phyloP scores from a whole-genome alignment of 2,888 invertebrate genomes.

The Deilephila porcellus region DNA sequence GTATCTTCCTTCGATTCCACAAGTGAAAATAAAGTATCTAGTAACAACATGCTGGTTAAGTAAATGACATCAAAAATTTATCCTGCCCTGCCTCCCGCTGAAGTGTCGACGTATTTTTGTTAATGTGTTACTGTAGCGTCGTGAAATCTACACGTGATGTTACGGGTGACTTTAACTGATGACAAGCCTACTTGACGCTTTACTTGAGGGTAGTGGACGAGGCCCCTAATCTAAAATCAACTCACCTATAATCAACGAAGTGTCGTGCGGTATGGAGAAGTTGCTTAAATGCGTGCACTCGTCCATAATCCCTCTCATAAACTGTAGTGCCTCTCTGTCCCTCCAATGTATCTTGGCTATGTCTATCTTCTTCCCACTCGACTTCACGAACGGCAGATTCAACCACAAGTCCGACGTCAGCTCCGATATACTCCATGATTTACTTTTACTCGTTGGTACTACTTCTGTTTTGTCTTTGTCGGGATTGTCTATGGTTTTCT shows the following conservation, averaged over 20 bases:
- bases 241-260: slow-evolving; percentile 91
- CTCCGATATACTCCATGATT: slow-evolving; percentile 71
- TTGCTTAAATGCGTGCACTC: slow-evolving; percentile 98
- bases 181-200: too few relatives aligned
- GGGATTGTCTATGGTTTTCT: slow-evolving; percentile 27
- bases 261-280: slow-evolving; percentile 94
- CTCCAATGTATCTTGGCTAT: slow-evolving; percentile 88
- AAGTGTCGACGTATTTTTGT: too few relatives aligned
- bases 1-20: too few relatives aligned
- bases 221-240: too few relatives aligned
- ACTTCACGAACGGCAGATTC: slow-evolving; percentile 67
- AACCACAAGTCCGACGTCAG: slow-evolving; percentile 71
- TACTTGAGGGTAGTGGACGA: too few relatives aligned
- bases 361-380: slow-evolving; percentile 78
- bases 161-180: too few relatives aligned
- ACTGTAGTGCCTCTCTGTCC: slow-evolving; percentile 92
- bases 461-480: slow-evolving; percentile 33
- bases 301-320: slow-evolving; percentile 99
- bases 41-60: too few relatives aligned
- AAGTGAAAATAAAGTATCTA: too few relatives aligned
- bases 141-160: too few relatives aligned
- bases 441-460: slow-evolving; percentile 48
- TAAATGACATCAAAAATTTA: too few relatives aligned
- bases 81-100: too few relatives aligned
- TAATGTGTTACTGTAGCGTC: too few relatives aligned